phyloP scores from a whole-genome alignment of 2,113 vertebrate genomes.

The Rafetus swinhoei region DNA sequence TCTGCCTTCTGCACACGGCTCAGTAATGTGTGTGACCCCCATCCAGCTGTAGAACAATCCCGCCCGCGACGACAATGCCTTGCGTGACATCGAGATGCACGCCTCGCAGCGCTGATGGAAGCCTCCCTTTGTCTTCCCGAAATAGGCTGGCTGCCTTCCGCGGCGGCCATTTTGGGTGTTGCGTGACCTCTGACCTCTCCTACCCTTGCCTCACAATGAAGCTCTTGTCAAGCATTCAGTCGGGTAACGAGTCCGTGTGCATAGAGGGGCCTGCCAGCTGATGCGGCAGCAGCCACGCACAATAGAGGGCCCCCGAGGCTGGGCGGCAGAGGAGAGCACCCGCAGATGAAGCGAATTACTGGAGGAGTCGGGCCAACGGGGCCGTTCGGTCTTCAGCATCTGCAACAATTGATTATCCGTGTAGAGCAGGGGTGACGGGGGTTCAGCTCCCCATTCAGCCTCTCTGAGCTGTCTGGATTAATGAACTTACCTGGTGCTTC shows the following conservation, averaged over 20 bases:
- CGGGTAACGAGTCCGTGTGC: not conserved
- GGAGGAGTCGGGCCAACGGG: not conserved
- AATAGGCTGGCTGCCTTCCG: not conserved
- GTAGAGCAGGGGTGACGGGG: not conserved
- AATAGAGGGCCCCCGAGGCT: not conserved
- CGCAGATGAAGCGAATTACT: not conserved
- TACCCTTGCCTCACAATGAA: not conserved
- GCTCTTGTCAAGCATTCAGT: not conserved
- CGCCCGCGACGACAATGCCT: conserved; percentile 24
- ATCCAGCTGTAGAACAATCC: conserved; percentile 59
- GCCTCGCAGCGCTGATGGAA: not conserved
- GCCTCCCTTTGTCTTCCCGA: conserved; percentile 59
- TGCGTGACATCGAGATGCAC: not conserved
- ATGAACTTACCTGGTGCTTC: not conserved
- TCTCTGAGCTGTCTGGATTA: not conserved
- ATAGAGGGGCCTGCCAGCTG: not conserved
- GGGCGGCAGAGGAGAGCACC: not conserved
- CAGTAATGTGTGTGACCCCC: not conserved
- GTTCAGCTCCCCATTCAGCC: not conserved
- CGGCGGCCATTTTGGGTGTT: not conserved
- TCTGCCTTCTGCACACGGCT: not conserved
- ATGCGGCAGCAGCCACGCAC: not conserved
- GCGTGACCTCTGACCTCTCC: conserved; percentile 31
- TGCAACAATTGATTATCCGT: not conserved
- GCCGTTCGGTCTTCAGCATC: not conserved